Evolutionary conservation across 1,140 invertebrate genomes (phyloP), one percentile per base, ranked within the genome.

Genomic region (Drosophila sp.): DNA sequence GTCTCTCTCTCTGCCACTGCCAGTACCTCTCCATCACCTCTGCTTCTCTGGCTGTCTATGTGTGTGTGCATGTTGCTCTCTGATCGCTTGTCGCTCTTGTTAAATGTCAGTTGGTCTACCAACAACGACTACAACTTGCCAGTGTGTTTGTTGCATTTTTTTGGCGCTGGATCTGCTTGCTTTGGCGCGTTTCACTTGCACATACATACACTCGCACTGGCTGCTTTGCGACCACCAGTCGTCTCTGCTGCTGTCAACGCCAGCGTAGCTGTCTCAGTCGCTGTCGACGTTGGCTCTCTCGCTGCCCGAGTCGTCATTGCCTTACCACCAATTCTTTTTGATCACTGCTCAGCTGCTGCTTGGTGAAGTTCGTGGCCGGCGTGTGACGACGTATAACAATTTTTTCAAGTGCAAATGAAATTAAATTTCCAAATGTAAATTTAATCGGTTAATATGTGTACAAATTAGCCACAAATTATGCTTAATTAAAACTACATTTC

Each of bases 131-230:
- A 72, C 48, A 67, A 65, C 38, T 46, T 63, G 38, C 41, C 43
- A 11, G 46, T 73, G 78, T 76, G 58, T 58, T 87, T 82, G 82
- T 86, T 86, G 83, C 79, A 87, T 70, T 76, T 79, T 80, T 78
- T 80, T 87, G 71, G 79, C 64, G 76, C 74, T 89, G 54, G 45
- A 66, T 86, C 43, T 69, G 67, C 69, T 76, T 77, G 67, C 71
- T 83, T 83, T 83, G 80, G 76, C 76, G 80, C 74, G 77, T 77
- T 67, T 69, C 70, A 74, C 72, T 65, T 80, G 69, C 78, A 86
- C 81, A 78, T 59, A 79, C 59, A 77, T 38, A 4, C 21, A 21
- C 21, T 45, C 40, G 58, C 46, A 67, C 61, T 48, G 61, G 59
- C 32, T 66, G 21, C 27, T 51, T 57, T 29, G 41, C 27, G 46